Evolutionary conservation across 2,888 invertebrate genomes (phyloP).

Genomic region (Oxycera nigricornis): DNA sequence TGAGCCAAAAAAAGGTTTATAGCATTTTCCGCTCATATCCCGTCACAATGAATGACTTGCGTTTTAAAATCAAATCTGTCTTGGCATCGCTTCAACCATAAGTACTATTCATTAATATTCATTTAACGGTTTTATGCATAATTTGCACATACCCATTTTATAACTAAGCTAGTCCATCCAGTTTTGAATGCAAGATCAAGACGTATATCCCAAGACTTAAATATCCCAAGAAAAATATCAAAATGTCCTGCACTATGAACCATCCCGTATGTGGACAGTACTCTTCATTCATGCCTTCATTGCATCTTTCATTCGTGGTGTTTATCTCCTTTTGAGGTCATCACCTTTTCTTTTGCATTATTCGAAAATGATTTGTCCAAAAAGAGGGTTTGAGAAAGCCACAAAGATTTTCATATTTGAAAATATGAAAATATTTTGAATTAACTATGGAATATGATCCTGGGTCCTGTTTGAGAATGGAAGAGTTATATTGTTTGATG

Average conservation of each 20-base stretch:
- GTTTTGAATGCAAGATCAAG: too few relatives aligned
- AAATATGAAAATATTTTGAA: not conserved
- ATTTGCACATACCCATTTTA: not conserved
- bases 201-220: too few relatives aligned
- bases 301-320: not conserved
- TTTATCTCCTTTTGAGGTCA: constrained; percentile 32
- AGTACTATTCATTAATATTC: constrained; percentile 29
- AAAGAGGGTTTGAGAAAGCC: constrained; percentile 11
- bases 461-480: constrained; percentile 4
- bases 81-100: too few relatives aligned
- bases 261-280: constrained; percentile 30
- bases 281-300: not conserved
- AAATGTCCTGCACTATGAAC: not conserved
- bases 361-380: constrained; percentile 30
- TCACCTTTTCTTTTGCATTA: constrained; percentile 32
- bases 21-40: too few relatives aligned
- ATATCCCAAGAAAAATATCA: not conserved
- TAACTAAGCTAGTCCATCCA: not conserved
- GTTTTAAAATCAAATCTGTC: too few relatives aligned
- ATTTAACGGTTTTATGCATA: constrained; percentile 17
- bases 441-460: not conserved
- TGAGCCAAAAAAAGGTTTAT: too few relatives aligned
- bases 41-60: too few relatives aligned
- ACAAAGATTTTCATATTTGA: not conserved
- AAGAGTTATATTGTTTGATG: constrained; percentile 15